These are phyloP conservation scores for Corynorhinus townsendii DNA, from an alignment of 2,113 vertebrate genomes.

Conservation along the genomic window DNA sequence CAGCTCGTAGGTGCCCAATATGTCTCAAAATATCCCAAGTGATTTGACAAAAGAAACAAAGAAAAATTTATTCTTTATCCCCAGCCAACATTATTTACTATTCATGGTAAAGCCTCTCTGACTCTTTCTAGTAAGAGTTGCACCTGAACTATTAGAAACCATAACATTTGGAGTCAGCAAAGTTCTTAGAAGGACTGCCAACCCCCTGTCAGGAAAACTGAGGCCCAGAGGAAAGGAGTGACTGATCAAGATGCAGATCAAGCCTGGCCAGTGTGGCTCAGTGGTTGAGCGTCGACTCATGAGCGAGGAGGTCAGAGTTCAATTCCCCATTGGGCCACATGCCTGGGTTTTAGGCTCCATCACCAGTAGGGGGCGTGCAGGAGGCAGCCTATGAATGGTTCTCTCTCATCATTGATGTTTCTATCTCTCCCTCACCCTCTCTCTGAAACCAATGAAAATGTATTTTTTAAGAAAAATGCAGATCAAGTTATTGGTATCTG, in stretches of 20 bases:
- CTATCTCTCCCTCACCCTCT: too few species aligned
- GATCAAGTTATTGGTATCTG: too few species aligned
- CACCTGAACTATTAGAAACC: conserved; percentile 2
- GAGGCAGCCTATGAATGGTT: too few species aligned
- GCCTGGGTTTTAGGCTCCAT: too few species aligned
- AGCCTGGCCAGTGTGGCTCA: too few species aligned
- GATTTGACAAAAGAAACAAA: neutral
- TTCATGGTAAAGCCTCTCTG: neutral
- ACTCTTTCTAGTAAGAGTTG: neutral
- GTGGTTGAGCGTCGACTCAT: too few species aligned
- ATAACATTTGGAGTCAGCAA: neutral
- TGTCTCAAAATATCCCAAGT: neutral
- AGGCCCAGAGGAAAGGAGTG: neutral
- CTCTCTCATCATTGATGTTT: too few species aligned
- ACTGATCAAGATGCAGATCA: neutral
- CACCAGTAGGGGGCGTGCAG: too few species aligned
- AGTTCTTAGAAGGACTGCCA: neutral
- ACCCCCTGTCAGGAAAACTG: neutral
- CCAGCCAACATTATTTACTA: neutral
- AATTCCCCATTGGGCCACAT: too few species aligned
- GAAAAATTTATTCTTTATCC: neutral
- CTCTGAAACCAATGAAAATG: too few species aligned
- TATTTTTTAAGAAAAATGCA: neutral
- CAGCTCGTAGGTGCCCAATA: neutral
- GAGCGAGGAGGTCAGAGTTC: too few species aligned